These are phyloP conservation scores for Pseudocheirus occidentalis DNA, from an alignment of 2,797 vertebrate genomes.

Conservation along the genomic window DNA sequence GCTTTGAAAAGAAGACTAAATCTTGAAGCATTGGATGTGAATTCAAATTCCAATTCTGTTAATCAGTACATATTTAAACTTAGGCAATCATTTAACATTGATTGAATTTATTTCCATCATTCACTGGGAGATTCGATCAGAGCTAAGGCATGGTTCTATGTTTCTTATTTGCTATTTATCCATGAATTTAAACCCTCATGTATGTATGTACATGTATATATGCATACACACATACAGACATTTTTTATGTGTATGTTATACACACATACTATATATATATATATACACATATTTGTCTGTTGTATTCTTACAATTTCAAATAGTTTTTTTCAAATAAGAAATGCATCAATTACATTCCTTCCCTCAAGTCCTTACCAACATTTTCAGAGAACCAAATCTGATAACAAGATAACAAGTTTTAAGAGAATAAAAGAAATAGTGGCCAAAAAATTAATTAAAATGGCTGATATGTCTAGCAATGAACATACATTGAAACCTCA, in stretches of 20 bases:
- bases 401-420: background rate
- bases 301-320: background rate
- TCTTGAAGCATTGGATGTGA: background rate
- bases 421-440: background rate
- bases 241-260: background rate
- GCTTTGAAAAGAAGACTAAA: background rate
- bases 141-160: background rate
- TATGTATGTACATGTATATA: too few species aligned
- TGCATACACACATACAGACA: too few species aligned
- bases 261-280: too few species aligned
- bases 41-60: constrained; percentile 42
- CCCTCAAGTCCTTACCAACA: background rate
- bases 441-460: background rate
- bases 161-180: background rate
- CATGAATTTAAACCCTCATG: too few species aligned
- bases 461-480: background rate
- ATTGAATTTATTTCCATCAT: background rate
- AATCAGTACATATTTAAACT: background rate
- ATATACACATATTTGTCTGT: too few species aligned
- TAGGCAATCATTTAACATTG: background rate
- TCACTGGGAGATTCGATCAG: background rate
- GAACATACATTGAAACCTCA: background rate
- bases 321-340: background rate
- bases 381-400: background rate
- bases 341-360: background rate